These are phyloP conservation scores for Maconellicoccus hirsutus DNA, from an alignment of 1,140 invertebrate genomes.

Conservation along the genomic window DNA sequence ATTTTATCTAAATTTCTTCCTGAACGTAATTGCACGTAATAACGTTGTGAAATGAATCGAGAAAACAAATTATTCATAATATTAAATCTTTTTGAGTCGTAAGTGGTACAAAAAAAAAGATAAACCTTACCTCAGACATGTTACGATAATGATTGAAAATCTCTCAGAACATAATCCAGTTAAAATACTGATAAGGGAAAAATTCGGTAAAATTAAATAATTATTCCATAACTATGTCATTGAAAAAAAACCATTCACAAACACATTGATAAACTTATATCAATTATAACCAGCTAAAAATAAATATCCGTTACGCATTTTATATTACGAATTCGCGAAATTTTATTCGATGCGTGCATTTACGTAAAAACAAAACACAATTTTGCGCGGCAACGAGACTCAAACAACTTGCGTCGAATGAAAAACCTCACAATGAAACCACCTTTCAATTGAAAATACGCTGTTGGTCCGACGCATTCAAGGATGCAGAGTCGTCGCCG, in stretches of 20 bases:
- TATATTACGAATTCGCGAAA: background rate
- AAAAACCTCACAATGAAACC: background rate
- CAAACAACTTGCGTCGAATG: background rate
- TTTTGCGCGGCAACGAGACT: background rate
- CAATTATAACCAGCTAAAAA: background rate
- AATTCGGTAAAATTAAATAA: background rate
- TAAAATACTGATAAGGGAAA: background rate
- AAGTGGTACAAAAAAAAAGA: background rate
- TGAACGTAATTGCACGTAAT: too few relatives aligned
- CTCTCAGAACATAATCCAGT: background rate
- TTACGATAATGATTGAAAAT: background rate
- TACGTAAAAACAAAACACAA: background rate
- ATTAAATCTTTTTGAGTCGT: too few relatives aligned
- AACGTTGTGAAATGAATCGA: too few relatives aligned
- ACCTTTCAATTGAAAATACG: background rate
- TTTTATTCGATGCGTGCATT: background rate
- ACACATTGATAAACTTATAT: background rate
- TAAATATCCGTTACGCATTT: background rate
- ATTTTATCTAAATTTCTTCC: too few relatives aligned
- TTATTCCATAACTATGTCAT: background rate
- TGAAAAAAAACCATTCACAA: background rate
- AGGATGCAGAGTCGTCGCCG: conserved; percentile 1
- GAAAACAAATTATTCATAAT: too few relatives aligned
- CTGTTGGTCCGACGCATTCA: background rate
- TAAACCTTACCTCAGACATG: background rate